Evolutionary conservation across 2,113 vertebrate species (phyloP).

Genomic region (Raja brachyura): DNA sequence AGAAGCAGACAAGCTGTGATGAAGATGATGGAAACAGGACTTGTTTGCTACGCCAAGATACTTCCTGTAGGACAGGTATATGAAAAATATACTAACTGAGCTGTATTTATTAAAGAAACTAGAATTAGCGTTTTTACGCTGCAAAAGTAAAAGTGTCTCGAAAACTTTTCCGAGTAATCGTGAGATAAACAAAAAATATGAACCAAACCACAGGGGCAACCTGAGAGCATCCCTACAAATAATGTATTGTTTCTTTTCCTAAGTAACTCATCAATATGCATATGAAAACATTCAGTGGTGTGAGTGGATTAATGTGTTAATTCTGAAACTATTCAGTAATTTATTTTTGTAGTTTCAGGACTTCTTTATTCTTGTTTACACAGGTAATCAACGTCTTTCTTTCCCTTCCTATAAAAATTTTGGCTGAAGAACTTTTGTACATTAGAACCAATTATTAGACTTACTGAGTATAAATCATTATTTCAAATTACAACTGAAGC

Average conservation of each 20-base stretch:
- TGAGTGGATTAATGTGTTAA: not conserved
- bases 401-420: not conserved
- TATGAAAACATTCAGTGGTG: not conserved
- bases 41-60: not conserved
- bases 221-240: not conserved
- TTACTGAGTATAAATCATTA: constrained; percentile 32
- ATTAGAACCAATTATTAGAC: constrained; percentile 30
- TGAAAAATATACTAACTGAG: not conserved
- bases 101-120: not conserved
- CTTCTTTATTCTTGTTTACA: not conserved
- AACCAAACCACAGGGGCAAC: not conserved
- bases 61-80: not conserved
- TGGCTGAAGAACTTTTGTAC: not conserved
- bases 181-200: not conserved
- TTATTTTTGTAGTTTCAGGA: not conserved
- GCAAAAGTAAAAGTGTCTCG: not conserved
- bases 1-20: not conserved
- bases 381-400: constrained; percentile 13
- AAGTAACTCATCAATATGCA: constrained; percentile 4
- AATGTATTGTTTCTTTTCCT: not conserved
- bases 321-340: not conserved
- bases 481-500: constrained; percentile 40
- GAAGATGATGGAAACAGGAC: not conserved
- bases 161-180: not conserved
- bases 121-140: not conserved